phyloP scores from a whole-genome alignment of 2,888 invertebrate species.

The Panopea generosa region DNA sequence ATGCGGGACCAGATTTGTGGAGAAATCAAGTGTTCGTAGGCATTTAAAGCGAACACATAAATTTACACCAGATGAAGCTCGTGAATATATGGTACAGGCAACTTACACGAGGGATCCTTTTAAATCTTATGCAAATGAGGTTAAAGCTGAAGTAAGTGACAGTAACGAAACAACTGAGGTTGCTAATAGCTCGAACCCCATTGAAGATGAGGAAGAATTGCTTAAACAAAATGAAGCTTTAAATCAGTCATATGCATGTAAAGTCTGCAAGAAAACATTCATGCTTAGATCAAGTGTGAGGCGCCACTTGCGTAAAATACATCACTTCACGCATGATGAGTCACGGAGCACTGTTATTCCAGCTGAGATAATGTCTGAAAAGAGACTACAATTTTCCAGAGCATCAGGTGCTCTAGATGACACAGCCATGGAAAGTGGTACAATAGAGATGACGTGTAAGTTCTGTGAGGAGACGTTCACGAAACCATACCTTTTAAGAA shows the following conservation, averaged over 20 bases:
- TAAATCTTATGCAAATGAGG: not conserved
- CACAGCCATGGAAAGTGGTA: not conserved
- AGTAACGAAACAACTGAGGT: not conserved
- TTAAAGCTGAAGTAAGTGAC: not conserved
- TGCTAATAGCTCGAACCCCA: slow-evolving; percentile 21
- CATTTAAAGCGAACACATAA: slow-evolving; percentile 53
- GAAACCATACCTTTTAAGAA: slow-evolving; percentile 34
- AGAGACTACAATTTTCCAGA: not conserved
- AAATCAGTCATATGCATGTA: slow-evolving; percentile 32
- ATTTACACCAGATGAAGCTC: slow-evolving; percentile 44
- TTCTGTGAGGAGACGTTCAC: slow-evolving; percentile 44
- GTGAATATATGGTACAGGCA: slow-evolving; percentile 46
- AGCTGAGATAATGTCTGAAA: not conserved
- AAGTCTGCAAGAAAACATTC: slow-evolving; percentile 26
- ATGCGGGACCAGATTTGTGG: slow-evolving; percentile 48
- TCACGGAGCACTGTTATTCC: slow-evolving; percentile 12
- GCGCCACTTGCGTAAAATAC: slow-evolving; percentile 26
- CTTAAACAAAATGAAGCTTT: not conserved
- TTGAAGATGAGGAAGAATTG: slow-evolving; percentile 38
- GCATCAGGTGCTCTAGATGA: slow-evolving; percentile 7
- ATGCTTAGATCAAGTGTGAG: slow-evolving; percentile 28
- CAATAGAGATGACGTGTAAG: slow-evolving; percentile 28
- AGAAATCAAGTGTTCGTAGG: slow-evolving; percentile 54
- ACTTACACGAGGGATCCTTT: slow-evolving; percentile 33
- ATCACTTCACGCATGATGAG: slow-evolving; percentile 14